Conservation (phyloP, 2,797 vertebrate genomes). For the Borostomias antarcticus region DNA sequence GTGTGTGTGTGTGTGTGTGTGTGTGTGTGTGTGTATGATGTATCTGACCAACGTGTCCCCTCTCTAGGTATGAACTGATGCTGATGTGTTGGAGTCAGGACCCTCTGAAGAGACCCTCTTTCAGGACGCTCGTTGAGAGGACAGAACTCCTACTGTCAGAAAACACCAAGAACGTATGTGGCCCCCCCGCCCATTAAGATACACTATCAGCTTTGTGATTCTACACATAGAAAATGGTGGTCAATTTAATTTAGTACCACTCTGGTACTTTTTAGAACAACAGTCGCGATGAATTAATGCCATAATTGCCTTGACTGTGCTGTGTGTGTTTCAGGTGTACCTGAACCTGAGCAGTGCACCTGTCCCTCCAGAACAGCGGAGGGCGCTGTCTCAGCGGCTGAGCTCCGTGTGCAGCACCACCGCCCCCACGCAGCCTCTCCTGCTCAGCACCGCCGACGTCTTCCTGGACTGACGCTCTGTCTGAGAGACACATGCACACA, state of each 20-base stretch:
- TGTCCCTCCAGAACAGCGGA: constrained; percentile 62
- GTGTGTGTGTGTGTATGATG: constrained; percentile 1
- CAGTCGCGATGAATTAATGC: neutral
- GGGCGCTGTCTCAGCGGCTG: constrained; percentile 83
- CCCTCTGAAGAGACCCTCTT: constrained; percentile 90
- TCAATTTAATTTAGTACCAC: too few species aligned
- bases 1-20: neutral
- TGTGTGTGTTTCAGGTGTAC: constrained; percentile 67
- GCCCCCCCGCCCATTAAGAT: too few species aligned
- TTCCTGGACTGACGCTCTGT: constrained; percentile 66
- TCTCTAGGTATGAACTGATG: constrained; percentile 92
- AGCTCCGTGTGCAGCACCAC: constrained; percentile 94
- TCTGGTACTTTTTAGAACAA: too few species aligned
- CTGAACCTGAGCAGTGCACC: constrained; percentile 65
- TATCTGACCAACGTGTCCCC: neutral
- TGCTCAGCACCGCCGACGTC: constrained; percentile 74
- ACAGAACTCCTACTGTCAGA: constrained; percentile 93
- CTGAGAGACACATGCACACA: constrained; percentile 16
- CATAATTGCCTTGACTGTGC: neutral
- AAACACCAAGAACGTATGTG: constrained; percentile 86
- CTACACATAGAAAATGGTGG: too few species aligned
- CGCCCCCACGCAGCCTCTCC: constrained; percentile 90
- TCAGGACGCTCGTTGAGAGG: constrained; percentile 91
- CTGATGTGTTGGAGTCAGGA: constrained; percentile 93
- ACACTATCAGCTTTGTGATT: too few species aligned